Evolutionary conservation across 2,797 vertebrate species (phyloP).

Genomic region (Antrozous pallidus): DNA sequence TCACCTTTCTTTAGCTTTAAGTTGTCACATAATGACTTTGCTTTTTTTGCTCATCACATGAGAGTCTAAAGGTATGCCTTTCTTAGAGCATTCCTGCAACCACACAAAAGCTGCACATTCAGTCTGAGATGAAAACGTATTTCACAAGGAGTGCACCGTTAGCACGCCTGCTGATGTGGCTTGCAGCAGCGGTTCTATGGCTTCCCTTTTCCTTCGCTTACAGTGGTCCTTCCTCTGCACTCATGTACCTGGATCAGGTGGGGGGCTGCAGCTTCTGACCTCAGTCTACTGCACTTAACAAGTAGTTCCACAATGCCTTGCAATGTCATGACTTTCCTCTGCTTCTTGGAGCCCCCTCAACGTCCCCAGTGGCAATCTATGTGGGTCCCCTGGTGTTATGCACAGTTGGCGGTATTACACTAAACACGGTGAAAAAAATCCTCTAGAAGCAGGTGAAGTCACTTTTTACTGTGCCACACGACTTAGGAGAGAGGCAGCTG

Average conservation of each 20-base stretch:
- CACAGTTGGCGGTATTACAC: not conserved
- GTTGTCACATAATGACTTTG: not conserved
- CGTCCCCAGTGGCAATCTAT: not conserved
- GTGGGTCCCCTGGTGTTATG: not conserved
- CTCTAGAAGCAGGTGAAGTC: not conserved
- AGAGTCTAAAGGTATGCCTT: not conserved
- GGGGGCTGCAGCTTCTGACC: too few species aligned
- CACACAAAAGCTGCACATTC: not conserved
- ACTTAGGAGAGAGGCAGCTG: not conserved
- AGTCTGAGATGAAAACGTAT: not conserved
- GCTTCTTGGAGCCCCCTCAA: not conserved
- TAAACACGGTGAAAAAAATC: not conserved
- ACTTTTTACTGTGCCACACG: not conserved
- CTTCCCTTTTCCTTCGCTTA: not conserved
- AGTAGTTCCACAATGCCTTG: not conserved
- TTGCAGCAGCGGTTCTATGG: not conserved
- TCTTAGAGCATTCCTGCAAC: not conserved
- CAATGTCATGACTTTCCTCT: not conserved
- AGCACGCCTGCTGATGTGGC: not conserved
- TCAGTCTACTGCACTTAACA: not conserved
- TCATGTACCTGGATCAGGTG: not conserved
- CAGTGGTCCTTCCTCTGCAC: not conserved
- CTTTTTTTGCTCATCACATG: not conserved
- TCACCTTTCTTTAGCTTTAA: not conserved
- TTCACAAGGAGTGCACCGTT: not conserved